Base-by-base conservation (phyloP, 2,888 invertebrate species). In the Romanomermis culicivorax region DNA sequence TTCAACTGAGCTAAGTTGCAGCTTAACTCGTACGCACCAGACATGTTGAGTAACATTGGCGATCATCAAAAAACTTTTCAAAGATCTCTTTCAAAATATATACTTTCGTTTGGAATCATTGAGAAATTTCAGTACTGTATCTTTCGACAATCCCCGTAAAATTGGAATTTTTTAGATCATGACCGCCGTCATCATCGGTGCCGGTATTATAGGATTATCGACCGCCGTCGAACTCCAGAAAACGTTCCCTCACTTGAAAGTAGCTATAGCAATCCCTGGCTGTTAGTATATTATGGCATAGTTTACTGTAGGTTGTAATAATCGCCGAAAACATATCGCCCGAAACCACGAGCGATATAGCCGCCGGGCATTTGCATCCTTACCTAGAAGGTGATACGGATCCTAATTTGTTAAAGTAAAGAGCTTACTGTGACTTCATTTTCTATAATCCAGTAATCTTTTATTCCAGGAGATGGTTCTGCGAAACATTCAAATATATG, bases 281-380 rank as follows among this genome's bases (percentile, higher is more conserved):
- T 17, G 7, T 36, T 17, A 36, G 36, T 36, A n/a, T 36, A 36
- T 36, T 36, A 11, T 17, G 17, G 7, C n/a, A n/a, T n/a, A n/a
- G n/a, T n/a, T n/a, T n/a, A n/a, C n/a, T 59, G 23, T 58, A 69
- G 54, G 62, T 69, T 2, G 64, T 64, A 2, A 57, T 69, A 4
- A 59, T 69, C 17, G 63, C 68, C 4, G 67, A 66, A 20, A 55
- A 60, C 2, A 66, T 67, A 54, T 62, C 66, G 1, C 68, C 68
- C 0, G 25, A 63, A 54, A 64, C 66, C 1, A 67, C 67, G 0
- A 62, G 64, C 2, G 68, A 69, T 54, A 62, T 64, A 7, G 64
- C 68, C 1, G 69, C 66, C 4, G 69, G 69, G 1, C 61, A 65
- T 57, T 68, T 66, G 63, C 58, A 60, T 52, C 67, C 67, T 59